Evolutionary conservation across 1,140 invertebrate species (phyloP).

Genomic region (Argopecten irradians): DNA sequence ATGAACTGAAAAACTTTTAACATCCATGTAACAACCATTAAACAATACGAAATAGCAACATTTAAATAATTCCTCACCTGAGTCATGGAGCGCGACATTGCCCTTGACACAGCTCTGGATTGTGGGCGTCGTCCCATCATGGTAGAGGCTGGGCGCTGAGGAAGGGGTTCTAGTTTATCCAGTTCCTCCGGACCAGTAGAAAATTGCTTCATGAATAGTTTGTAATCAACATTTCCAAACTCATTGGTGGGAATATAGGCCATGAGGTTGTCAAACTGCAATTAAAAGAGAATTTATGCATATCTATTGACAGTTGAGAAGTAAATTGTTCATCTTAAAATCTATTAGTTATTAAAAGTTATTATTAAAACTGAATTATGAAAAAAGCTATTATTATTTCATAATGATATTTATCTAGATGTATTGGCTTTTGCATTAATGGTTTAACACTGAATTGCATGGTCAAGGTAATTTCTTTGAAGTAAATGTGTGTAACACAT

Average conservation of each 20-base stretch:
- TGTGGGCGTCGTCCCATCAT: constrained; percentile 49
- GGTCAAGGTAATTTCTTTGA: too few species aligned
- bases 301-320: too few species aligned
- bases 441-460: too few species aligned
- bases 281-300: constrained; percentile 33
- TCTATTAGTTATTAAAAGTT: too few species aligned
- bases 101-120: constrained; percentile 55
- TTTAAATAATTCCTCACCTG: constrained; percentile 53
- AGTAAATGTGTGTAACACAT: too few species aligned
- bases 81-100: constrained; percentile 57
- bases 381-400: too few species aligned
- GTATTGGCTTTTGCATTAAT: too few species aligned
- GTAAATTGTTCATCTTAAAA: too few species aligned
- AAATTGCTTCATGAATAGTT: constrained; percentile 67
- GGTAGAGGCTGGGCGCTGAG: constrained; percentile 57
- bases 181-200: constrained; percentile 43
- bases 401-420: too few species aligned
- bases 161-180: constrained; percentile 32
- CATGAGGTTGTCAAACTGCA: constrained; percentile 74
- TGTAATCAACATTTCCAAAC: constrained; percentile 72
- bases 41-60: not conserved
- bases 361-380: too few species aligned
- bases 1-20: too few species aligned
- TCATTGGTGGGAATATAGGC: constrained; percentile 65
- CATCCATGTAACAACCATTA: too few species aligned